Evolutionary conservation across 2,797 vertebrate species (phyloP).

Genomic region (Accipiter minullus): DNA sequence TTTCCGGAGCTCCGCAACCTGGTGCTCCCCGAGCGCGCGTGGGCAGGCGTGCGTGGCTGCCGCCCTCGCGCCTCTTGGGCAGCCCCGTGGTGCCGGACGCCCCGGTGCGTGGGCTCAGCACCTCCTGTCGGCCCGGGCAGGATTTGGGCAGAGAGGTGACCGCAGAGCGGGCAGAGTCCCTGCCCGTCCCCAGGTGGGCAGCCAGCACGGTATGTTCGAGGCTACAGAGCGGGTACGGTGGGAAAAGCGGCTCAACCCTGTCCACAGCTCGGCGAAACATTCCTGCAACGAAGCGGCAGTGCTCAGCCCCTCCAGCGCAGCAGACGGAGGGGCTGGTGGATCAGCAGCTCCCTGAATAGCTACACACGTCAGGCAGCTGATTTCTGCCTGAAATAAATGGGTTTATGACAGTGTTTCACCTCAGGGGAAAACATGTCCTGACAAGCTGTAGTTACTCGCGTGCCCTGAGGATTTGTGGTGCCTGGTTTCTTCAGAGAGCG

Average conservation of each 20-base stretch:
- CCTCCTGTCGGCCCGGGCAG: neutral
- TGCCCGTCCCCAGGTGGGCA: neutral
- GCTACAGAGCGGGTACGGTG: accelerated
- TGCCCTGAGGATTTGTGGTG: neutral
- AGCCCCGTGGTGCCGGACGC: accelerated
- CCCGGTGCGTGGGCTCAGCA: accelerated
- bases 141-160: neutral
- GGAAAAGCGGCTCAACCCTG: neutral
- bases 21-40: accelerated
- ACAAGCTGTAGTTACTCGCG: neutral
- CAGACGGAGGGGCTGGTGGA: accelerated
- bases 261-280: accelerated
- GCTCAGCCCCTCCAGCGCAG: neutral
- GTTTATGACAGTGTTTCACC: neutral
- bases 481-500: neutral
- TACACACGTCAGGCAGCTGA: neutral
- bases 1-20: neutral
- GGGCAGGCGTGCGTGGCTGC: neutral
- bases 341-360: neutral
- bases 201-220: accelerated
- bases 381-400: neutral
- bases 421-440: neutral
- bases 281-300: neutral
- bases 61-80: accelerated
- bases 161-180: neutral